These are phyloP conservation scores for Xestia c-nigrum DNA, from an alignment of 2,888 invertebrate species.

Conservation along the genomic window DNA sequence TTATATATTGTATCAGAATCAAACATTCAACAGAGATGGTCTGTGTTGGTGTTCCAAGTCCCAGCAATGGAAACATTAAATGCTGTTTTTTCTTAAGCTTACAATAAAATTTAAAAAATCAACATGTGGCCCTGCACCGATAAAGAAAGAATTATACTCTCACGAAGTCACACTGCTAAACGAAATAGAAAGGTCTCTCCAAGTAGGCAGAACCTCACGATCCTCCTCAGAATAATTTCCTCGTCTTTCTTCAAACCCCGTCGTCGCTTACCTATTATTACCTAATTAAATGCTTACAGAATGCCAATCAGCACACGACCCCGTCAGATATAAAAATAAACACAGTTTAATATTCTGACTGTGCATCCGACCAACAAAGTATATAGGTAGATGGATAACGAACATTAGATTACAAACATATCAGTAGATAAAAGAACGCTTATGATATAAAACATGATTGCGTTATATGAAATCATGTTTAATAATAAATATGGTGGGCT, in stretches of 20 bases:
- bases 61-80: background rate
- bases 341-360: conserved; percentile 42
- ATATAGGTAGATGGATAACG: conserved; percentile 14
- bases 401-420: conserved; percentile 43
- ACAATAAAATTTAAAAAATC: background rate
- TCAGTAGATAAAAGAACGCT: conserved; percentile 46
- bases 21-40: background rate
- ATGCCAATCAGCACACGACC: conserved; percentile 47
- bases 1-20: too few species aligned
- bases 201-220: conserved; percentile 33
- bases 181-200: conserved; percentile 5
- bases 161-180: conserved; percentile 13
- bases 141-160: background rate
- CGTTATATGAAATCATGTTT: conserved; percentile 41
- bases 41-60: background rate
- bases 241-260: conserved; percentile 30
- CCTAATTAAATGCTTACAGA: conserved; percentile 54
- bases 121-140: too few species aligned
- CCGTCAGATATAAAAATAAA: conserved; percentile 58
- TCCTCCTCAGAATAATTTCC: conserved; percentile 44
- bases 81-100: background rate
- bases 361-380: conserved; percentile 16
- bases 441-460: conserved; percentile 30
- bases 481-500: conserved; percentile 12
- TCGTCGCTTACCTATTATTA: conserved; percentile 48